Percentiles rank a stretch among this genome's conserved stretches.
Conservation (phyloP, 2,797 vertebrate species). For the Geotrypetes seraphini region DNA sequence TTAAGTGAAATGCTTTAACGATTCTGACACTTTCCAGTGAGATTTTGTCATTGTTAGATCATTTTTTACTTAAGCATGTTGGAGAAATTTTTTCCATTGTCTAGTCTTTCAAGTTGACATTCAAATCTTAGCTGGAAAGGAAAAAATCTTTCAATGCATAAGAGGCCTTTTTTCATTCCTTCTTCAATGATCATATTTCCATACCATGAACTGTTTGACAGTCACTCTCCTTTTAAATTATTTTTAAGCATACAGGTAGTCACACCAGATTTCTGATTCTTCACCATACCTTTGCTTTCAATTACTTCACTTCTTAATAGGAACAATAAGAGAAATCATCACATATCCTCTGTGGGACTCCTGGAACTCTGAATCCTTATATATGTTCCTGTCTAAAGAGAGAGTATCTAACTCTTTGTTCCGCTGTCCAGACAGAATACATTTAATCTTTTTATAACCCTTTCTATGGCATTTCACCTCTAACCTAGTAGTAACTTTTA, state of each 20-base stretch:
- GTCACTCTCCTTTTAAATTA: slow-evolving; percentile 60
- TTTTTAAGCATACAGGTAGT: slow-evolving; percentile 56
- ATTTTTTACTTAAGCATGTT: too few relatives aligned
- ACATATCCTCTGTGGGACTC: slow-evolving; percentile 51
- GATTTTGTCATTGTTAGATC: too few relatives aligned
- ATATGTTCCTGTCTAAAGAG: slow-evolving; percentile 56
- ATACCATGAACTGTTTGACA: slow-evolving; percentile 58
- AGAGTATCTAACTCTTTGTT: slow-evolving; percentile 64
- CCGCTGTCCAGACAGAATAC: slow-evolving; percentile 51
- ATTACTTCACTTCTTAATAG: slow-evolving; percentile 59
- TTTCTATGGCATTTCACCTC: slow-evolving; percentile 71
- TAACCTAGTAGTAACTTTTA: slow-evolving; percentile 70
- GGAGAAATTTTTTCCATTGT: too few relatives aligned
- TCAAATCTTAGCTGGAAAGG: slow-evolving; percentile 38
- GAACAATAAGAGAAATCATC: slow-evolving; percentile 53
- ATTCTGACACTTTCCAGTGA: too few relatives aligned
- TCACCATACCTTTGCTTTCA: slow-evolving; percentile 65
- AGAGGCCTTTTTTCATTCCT: slow-evolving; percentile 37
- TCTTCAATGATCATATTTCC: slow-evolving; percentile 54
- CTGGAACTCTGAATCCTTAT: slow-evolving; percentile 47
- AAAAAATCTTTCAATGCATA: slow-evolving; percentile 47
- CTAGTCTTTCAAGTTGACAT: slow-evolving; percentile 37
- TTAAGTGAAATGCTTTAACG: too few relatives aligned
- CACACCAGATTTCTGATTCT: slow-evolving; percentile 48
- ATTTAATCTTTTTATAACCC: slow-evolving; percentile 60